Evolutionary conservation across 2,888 invertebrate species (phyloP), one percentile per base, ranked within the genome.

Genomic region (Ypsolopha scabrella): DNA sequence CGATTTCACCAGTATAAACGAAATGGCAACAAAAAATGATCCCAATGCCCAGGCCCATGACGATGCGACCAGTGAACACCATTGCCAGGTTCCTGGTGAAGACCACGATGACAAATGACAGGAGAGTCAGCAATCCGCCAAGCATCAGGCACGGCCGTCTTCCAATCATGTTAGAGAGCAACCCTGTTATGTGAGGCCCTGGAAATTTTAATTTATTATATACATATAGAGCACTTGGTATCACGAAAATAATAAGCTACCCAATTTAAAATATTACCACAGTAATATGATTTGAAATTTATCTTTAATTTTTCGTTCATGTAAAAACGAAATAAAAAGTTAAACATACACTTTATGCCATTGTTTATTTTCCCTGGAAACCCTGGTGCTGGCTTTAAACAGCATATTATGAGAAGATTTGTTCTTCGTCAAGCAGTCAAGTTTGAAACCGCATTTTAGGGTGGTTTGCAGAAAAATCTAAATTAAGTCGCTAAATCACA

Each of bases 101-200:
- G 1, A 64, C 54, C 3, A 67, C 61, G 6, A 70, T 50, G 0
- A 67, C 50, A 35, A 62, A 65, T 0, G 65, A 60, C 0, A 62
- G 7, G 9, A 65, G 57, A 37, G 63, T 68, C 9, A 67, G 34
- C 0, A 55, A 35, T 0, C 63, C 65, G 0, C 69, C 69, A 0
- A 68, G 56, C 10, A 67, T 24, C 13, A 70, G 54, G 41, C 68
- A 67, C 1, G 64, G 64, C 46, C 65, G 68, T 13, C 67, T 56
- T 0, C 68, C 70, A 1, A 68, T 53, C 33, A 58, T 37, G 41
- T 70, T 70, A 7, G 68, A 63, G 0, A 70, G 53, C 7, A 60
- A 54, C 1, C 67, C 60, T 0, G 68, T 61, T 0, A 61, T 53
- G 34, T 67, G 64, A 0, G 69, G 69, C 0, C 69, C 70, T 70